Percentiles rank a stretch among this genome's conserved stretches.
Evolutionary conservation across 2,113 vertebrate genomes (phyloP).

Genomic region (Chrysemys picta): DNA sequence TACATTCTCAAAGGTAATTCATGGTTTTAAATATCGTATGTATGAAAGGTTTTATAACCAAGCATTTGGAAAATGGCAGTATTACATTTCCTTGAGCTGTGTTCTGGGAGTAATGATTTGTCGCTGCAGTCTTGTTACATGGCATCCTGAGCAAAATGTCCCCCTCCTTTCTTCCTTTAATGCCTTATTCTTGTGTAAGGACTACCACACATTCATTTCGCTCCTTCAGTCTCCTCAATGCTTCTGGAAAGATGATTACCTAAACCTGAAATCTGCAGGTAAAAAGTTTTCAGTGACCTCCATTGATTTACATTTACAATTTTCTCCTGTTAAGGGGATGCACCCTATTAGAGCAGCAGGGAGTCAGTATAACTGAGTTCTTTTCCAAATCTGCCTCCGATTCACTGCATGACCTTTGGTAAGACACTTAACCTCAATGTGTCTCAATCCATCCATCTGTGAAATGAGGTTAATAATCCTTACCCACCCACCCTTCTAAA

Average conservation of each 20-base stretch:
- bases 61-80: slow-evolving; percentile 65
- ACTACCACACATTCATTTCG: slow-evolving; percentile 23
- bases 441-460: slow-evolving; percentile 5
- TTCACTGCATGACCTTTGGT: slow-evolving; percentile 29
- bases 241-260: slow-evolving; percentile 29
- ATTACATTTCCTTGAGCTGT: slow-evolving; percentile 63
- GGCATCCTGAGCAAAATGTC: background rate
- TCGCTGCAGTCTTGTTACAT: slow-evolving; percentile 22
- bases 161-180: slow-evolving; percentile 8
- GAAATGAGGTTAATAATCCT: background rate
- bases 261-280: background rate
- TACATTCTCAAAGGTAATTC: slow-evolving; percentile 53
- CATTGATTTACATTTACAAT: slow-evolving; percentile 27
- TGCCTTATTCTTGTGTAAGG: background rate
- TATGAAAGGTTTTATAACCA: slow-evolving; percentile 70
- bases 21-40: slow-evolving; percentile 66
- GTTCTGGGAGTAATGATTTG: slow-evolving; percentile 61
- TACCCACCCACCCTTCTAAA: background rate
- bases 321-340: background rate
- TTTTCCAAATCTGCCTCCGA: slow-evolving; percentile 1
- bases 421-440: slow-evolving; percentile 38
- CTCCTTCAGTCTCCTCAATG: slow-evolving; percentile 14
- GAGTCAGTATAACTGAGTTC: background rate
- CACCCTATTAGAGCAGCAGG: background rate
- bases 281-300: slow-evolving; percentile 40